Base-by-base conservation (phyloP, 2,797 vertebrate genomes). In the Aphelocoma californica region DNA sequence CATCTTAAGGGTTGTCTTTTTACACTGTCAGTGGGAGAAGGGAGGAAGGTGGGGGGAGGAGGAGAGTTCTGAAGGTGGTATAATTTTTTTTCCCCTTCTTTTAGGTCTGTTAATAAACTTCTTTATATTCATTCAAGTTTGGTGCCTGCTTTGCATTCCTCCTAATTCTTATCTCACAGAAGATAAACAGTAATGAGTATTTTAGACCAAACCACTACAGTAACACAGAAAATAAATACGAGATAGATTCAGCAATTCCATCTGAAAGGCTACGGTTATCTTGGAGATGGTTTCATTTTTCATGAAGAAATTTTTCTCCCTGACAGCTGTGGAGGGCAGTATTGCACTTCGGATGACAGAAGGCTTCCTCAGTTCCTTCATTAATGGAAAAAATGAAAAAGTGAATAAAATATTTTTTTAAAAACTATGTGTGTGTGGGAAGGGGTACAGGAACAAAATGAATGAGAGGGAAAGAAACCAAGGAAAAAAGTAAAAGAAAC, bases 301-400 rank as follows among this genome's bases (percentile, higher is more conserved):
- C 50, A n/a, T 34, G 12, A 28, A 65, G 61, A 70, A 26, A 67
- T 14, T 32, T 94, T 85, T 77, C 57, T 53, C 20, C 4, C 10
- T 58, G 69, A 0, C 1, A 20, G 13, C 98, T 94, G 95, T 84
- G 97, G 98, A 96, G 98, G 97, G 97, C 97, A 98, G 97, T 96
- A 97, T 98, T 98, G 97, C 96, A 96, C 97, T 97, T 96, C 12
- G 87, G 83, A 97, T 97, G 80, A 86, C 79, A 88, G 77, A 53
- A 34, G 2, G 18, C 79, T 45, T 10, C 40, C 5, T 62, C 60
- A n/a, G 36, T 38, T 86, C 66, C 69, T 93, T 91, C 70, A 58
- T 93, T 97, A 96, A 96, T 91, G 58, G 69, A 94, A 96, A 97
- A 94, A 87, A 81, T 50, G 62, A 75, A 83, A 69, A 95, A 95